A percentile compares a stretch with the other conserved stretches of the same genome.
phyloP scores from a whole-genome alignment of 2,888 invertebrate species.

The Agrotis exclamationis region DNA sequence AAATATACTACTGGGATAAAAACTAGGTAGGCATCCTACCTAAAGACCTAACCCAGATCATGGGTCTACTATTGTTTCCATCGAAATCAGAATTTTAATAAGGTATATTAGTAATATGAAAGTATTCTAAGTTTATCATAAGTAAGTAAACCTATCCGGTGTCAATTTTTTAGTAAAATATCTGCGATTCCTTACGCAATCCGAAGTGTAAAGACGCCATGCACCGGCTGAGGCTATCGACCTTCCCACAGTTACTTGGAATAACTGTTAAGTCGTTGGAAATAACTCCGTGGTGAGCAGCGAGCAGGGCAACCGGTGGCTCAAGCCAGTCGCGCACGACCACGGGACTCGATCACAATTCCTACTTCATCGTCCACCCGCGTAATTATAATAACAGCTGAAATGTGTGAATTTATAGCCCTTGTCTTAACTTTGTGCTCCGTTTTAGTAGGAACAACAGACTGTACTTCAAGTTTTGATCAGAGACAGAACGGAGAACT shows the following conservation, averaged over 20 bases:
- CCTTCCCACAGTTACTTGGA: constrained; percentile 89
- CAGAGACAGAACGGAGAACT: constrained; percentile 95
- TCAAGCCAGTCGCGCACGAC: constrained; percentile 79
- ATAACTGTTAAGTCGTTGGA: constrained; percentile 89
- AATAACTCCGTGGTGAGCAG: constrained; percentile 85
- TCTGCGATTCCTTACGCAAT: constrained; percentile 83
- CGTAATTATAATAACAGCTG: constrained; percentile 32
- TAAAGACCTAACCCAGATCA: no score
- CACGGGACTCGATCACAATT: constrained; percentile 78
- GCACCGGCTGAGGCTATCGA: constrained; percentile 88
- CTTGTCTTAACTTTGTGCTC: constrained; percentile 63
- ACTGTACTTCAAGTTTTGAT: constrained; percentile 86
- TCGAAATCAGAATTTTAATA: no score
- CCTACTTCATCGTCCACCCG: constrained; percentile 47
- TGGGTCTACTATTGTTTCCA: no score
- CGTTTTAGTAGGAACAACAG: constrained; percentile 66
- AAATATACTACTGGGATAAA: no score
- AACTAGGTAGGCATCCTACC: no score
- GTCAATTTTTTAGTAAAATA: constrained; percentile 25
- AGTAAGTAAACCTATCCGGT: not conserved
- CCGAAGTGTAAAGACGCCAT: constrained; percentile 81
- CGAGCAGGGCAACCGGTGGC: constrained; percentile 77
- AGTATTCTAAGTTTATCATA: no score
- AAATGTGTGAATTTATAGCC: constrained; percentile 69
- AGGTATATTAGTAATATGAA: no score